These are phyloP conservation scores for Lepidostoma basale DNA, from an alignment of 1,140 invertebrate species.

Conservation along the genomic window DNA sequence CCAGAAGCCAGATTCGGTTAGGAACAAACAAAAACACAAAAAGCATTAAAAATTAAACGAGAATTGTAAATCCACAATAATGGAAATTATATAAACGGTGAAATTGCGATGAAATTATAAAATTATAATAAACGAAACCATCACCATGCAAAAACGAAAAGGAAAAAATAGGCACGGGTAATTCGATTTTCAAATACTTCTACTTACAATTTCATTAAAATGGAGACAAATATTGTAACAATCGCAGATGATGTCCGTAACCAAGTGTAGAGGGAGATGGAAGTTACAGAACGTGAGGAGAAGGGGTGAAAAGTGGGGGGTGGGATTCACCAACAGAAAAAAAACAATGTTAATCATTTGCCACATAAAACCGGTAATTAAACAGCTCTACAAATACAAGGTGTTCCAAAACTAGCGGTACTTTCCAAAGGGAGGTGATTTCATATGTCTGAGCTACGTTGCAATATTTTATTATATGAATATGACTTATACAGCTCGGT, in stretches of 20 bases:
- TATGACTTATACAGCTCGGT: too few relatives aligned
- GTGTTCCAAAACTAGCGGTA: too few relatives aligned
- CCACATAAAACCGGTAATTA: too few relatives aligned
- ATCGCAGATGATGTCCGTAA: constrained; percentile 2
- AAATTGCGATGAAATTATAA: not conserved
- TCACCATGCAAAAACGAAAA: constrained; percentile 15
- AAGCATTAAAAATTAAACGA: not conserved
- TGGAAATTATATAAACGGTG: not conserved
- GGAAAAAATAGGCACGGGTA: constrained; percentile 1
- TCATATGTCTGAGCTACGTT: too few relatives aligned
- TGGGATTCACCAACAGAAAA: constrained; percentile 27
- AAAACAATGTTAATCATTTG: constrained; percentile 29
- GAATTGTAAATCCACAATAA: not conserved
- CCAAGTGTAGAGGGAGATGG: constrained; percentile 3
- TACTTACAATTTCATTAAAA: constrained; percentile 27
- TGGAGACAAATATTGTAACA: constrained; percentile 9
- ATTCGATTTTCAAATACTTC: constrained; percentile 9
- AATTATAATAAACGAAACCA: constrained; percentile 2
- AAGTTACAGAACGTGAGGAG: not conserved
- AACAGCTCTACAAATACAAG: too few relatives aligned
- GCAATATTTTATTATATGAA: too few relatives aligned
- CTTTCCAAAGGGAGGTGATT: too few relatives aligned
- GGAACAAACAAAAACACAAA: not conserved
- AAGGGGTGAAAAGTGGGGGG: not conserved
- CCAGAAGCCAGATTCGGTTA: not conserved